A percentile compares a stretch with the other conserved stretches of the same genome.
These are phyloP conservation scores for Popillia japonica DNA, from an alignment of 1,140 invertebrate genomes.

Conservation along the genomic window DNA sequence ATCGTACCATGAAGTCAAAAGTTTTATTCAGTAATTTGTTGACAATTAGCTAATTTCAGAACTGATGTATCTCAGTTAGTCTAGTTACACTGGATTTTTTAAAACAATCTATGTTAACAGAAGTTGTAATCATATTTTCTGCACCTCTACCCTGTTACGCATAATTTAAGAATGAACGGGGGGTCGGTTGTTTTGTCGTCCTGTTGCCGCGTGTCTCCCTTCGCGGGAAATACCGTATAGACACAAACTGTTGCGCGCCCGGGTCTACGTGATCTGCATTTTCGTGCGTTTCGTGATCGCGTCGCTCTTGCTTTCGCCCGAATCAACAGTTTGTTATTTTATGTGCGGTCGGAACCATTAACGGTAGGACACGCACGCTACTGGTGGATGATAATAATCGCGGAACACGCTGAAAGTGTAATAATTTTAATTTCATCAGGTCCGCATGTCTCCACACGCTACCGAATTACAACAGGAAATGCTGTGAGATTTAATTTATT, in stretches of 20 bases:
- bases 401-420: background rate
- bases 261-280: background rate
- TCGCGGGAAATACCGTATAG: background rate
- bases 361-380: background rate
- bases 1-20: no score
- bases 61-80: no score
- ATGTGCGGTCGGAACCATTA: background rate
- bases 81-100: no score
- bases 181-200: background rate
- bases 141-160: no score
- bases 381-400: constrained; percentile 1
- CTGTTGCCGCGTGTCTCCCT: background rate
- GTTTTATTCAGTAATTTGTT: no score
- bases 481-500: no score
- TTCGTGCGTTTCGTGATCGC: constrained; percentile 18
- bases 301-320: background rate
- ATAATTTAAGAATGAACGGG: background rate
- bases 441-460: background rate
- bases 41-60: no score
- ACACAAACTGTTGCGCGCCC: constrained; percentile 16
- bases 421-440: constrained; percentile 22
- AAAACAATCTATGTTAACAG: no score
- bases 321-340: constrained; percentile 35
- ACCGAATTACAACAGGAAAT: background rate
- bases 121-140: no score